A percentile compares a stretch with the other conserved stretches of the same genome.
Conservation (phyloP, 2,888 invertebrate genomes). For the Thecophora atra region DNA sequence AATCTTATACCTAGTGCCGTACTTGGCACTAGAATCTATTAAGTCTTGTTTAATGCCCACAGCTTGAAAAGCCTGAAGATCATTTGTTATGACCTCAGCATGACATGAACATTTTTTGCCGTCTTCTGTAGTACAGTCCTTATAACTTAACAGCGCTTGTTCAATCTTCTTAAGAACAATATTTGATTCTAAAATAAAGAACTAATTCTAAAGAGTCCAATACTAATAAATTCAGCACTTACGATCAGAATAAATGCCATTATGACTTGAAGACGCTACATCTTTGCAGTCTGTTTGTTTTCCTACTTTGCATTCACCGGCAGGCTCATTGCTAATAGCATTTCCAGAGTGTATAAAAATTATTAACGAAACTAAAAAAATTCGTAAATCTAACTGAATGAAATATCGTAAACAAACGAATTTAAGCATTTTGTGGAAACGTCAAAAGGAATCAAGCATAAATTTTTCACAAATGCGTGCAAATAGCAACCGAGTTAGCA, state of each 20-base stretch:
- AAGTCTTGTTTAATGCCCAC: conserved; percentile 76
- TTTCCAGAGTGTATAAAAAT: conserved; percentile 8
- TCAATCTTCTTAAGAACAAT: conserved; percentile 67
- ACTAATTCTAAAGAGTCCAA: too few species aligned
- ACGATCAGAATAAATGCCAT: conserved; percentile 15
- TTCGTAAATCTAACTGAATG: background rate
- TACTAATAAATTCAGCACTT: background rate
- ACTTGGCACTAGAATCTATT: conserved; percentile 70
- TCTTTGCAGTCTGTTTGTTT: conserved; percentile 27
- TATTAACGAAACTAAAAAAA: background rate
- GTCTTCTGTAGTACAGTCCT: conserved; percentile 68
- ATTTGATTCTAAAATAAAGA: conserved; percentile 46
- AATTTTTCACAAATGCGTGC: background rate
- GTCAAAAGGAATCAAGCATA: background rate
- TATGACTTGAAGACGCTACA: background rate
- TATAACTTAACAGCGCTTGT: conserved; percentile 68
- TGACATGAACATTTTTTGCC: conserved; percentile 73
- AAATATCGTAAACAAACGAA: conserved; percentile 1
- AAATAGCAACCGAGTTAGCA: conserved; percentile 67
- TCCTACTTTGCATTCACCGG: conserved; percentile 30
- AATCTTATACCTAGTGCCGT: conserved; percentile 85
- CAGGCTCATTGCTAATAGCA: background rate
- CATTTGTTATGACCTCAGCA: conserved; percentile 72
- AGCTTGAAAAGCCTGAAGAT: conserved; percentile 74
- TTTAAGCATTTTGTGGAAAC: background rate